A percentile compares a stretch with the other conserved stretches of the same genome.
phyloP scores from a whole-genome alignment of 2,797 vertebrate species.

The Euphonia xanthogaster region DNA sequence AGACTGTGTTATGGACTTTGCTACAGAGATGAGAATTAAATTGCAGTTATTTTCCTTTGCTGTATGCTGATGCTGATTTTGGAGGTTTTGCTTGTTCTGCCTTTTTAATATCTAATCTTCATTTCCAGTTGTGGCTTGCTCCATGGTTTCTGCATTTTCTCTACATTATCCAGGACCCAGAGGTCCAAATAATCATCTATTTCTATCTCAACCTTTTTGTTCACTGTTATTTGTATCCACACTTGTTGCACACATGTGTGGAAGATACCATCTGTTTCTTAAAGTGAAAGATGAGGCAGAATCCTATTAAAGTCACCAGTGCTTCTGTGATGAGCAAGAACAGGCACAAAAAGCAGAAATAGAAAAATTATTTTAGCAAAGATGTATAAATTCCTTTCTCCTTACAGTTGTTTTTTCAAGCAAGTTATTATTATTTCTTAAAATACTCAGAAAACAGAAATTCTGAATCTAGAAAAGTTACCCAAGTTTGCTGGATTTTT shows the following conservation, averaged over 20 bases:
- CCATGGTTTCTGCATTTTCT: not conserved
- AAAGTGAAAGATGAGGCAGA: slow-evolving; percentile 32
- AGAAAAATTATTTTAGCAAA: slow-evolving; percentile 24
- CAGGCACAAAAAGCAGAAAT: not conserved
- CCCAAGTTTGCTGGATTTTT: slow-evolving; percentile 3
- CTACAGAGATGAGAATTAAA: slow-evolving; percentile 18
- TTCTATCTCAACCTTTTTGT: slow-evolving; percentile 28
- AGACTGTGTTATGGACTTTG: not conserved
- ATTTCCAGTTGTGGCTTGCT: slow-evolving; percentile 23
- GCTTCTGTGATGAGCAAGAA: slow-evolving; percentile 5
- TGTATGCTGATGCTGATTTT: not conserved
- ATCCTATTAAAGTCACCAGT: slow-evolving; percentile 27
- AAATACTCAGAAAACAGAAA: slow-evolving; percentile 12
- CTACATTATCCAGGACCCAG: not conserved
- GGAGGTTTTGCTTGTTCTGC: slow-evolving; percentile 20
- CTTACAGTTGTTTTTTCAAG: not conserved
- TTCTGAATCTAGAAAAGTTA: slow-evolving; percentile 28
- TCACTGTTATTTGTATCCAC: slow-evolving; percentile 7
- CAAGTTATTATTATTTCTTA: slow-evolving; percentile 2
- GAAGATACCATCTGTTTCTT: slow-evolving; percentile 31
- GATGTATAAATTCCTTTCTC: not conserved
- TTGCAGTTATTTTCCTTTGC: slow-evolving; percentile 36
- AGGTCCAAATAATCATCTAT: slow-evolving; percentile 28
- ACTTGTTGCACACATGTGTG: slow-evolving; percentile 8
- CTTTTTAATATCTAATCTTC: slow-evolving; percentile 34